Conservation (phyloP, 2,888 invertebrate species). For the Arctia plantaginis region DNA sequence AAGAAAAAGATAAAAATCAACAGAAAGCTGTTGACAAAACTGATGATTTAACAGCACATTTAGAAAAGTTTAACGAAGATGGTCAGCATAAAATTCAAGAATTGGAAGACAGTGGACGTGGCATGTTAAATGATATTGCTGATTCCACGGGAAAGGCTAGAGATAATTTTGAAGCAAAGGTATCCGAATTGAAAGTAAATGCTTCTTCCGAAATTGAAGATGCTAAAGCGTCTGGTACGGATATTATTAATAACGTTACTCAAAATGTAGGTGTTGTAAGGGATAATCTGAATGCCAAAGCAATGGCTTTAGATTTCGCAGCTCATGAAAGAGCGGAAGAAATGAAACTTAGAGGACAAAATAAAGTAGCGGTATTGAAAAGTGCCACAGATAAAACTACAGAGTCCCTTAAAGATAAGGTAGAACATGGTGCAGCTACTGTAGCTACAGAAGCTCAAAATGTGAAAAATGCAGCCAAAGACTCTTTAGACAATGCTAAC, state of each 20-base stretch:
- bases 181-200: slow-evolving; percentile 60
- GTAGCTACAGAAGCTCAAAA: slow-evolving; percentile 65
- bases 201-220: slow-evolving; percentile 61
- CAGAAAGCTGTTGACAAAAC: slow-evolving; percentile 64
- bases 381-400: slow-evolving; percentile 62
- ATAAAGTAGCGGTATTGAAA: slow-evolving; percentile 64
- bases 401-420: slow-evolving; percentile 66
- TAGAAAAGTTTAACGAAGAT: slow-evolving; percentile 60
- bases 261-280: slow-evolving; percentile 68
- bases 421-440: slow-evolving; percentile 70
- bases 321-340: slow-evolving; percentile 76
- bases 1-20: slow-evolving; percentile 74
- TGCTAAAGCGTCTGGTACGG: slow-evolving; percentile 60
- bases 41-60: slow-evolving; percentile 65
- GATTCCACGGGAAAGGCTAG: slow-evolving; percentile 62
- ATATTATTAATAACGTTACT: slow-evolving; percentile 71
- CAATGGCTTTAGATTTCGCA: slow-evolving; percentile 74
- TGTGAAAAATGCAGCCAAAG: slow-evolving; percentile 63
- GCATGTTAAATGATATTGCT: slow-evolving; percentile 62
- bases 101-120: slow-evolving; percentile 56
- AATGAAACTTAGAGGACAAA: slow-evolving; percentile 63
- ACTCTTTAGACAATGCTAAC: slow-evolving; percentile 64
- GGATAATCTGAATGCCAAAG: slow-evolving; percentile 72
- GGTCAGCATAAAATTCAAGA: slow-evolving; percentile 61
- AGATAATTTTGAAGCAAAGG: slow-evolving; percentile 58